These are phyloP conservation scores for Merodon equestris DNA, from an alignment of 2,888 invertebrate genomes.

Conservation along the genomic window DNA sequence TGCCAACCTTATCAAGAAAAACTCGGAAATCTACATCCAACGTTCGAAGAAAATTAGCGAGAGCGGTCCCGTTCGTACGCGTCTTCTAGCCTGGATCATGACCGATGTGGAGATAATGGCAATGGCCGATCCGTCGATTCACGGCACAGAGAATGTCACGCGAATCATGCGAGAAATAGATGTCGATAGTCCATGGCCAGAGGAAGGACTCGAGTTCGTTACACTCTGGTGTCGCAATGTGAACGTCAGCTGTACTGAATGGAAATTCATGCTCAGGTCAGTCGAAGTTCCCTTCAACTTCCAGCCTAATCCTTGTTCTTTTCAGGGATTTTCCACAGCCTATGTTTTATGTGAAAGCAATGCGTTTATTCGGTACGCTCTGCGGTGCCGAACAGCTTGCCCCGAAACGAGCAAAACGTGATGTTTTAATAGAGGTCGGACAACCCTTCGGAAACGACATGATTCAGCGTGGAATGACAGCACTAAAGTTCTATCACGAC, in stretches of 20 bases:
- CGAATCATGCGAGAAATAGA: constrained; percentile 90
- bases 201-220: constrained; percentile 91
- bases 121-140: constrained; percentile 91
- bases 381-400: constrained; percentile 94
- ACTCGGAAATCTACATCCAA: constrained; percentile 97
- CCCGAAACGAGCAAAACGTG: constrained; percentile 81
- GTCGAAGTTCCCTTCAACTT: not conserved
- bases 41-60: constrained; percentile 84
- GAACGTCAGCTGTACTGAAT: constrained; percentile 88
- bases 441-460: constrained; percentile 89
- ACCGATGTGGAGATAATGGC: constrained; percentile 83
- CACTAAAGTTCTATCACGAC: constrained; percentile 98
- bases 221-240: constrained; percentile 96
- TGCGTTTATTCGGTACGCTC: constrained; percentile 93
- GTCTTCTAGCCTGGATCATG: constrained; percentile 93
- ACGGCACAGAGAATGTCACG: constrained; percentile 88
- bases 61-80: constrained; percentile 83
- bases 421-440: constrained; percentile 84
- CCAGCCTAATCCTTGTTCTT: not conserved
- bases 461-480: constrained; percentile 95
- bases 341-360: constrained; percentile 89
- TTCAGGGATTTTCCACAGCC: constrained; percentile 95
- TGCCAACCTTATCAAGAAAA: constrained; percentile 90
- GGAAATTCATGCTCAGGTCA: constrained; percentile 88
- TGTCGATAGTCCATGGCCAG: constrained; percentile 93